Evolutionary conservation across 2,113 vertebrate species (phyloP).

Genomic region (Helogale parvula): DNA sequence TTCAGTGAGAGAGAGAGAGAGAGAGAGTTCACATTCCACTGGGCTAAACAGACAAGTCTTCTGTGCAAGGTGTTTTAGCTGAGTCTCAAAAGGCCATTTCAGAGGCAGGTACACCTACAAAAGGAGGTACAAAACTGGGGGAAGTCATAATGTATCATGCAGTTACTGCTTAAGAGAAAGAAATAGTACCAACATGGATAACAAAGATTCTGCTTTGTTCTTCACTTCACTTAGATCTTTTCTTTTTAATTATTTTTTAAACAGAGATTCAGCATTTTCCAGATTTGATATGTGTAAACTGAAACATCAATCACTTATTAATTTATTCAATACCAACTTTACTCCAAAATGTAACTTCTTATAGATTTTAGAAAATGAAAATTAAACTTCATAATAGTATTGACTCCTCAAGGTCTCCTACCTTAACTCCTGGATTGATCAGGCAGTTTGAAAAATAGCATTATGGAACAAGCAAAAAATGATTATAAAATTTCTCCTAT

Average conservation of each 20-base stretch:
- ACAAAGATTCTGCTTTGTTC: neutral
- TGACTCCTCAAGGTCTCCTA: neutral
- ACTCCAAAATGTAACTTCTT: neutral
- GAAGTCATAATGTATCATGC: neutral
- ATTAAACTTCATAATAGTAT: neutral
- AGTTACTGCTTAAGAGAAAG: neutral
- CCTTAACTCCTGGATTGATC: neutral
- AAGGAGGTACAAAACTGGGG: neutral
- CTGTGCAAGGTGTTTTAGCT: neutral
- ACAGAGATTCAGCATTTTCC: neutral
- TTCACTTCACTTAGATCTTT: neutral
- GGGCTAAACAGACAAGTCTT: neutral
- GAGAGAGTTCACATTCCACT: neutral
- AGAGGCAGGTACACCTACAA: neutral
- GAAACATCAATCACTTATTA: neutral
- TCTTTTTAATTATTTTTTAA: neutral
- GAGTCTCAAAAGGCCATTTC: neutral
- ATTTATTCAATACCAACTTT: neutral
- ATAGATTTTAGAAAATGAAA: neutral
- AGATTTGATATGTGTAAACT: neutral
- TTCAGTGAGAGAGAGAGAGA: neutral
- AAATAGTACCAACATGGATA: neutral
- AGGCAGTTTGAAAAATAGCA: neutral
- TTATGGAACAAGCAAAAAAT: slow-evolving; percentile 11
- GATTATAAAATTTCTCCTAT: neutral